Conservation (phyloP, 2,113 vertebrate species). For the Heterotilapia buettikoferi region DNA sequence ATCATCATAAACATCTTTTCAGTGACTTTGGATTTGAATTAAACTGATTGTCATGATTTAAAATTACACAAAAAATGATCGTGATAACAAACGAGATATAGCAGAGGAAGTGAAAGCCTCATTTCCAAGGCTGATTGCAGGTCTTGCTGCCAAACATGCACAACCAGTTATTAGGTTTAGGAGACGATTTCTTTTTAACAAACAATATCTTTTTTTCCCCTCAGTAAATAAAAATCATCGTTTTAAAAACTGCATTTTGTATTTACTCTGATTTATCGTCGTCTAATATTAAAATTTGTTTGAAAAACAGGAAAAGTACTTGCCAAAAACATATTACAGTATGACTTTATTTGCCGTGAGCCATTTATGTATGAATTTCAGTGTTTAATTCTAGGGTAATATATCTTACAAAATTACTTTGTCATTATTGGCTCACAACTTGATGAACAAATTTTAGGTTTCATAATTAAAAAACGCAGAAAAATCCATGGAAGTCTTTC, state of each 20-base stretch:
- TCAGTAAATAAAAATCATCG: neutral
- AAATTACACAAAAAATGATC: neutral
- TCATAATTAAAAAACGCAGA: neutral
- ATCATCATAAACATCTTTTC: neutral
- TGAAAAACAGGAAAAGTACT: neutral
- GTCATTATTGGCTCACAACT: neutral
- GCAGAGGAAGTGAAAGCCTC: neutral
- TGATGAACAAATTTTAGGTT: neutral
- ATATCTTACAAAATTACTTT: neutral
- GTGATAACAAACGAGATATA: neutral
- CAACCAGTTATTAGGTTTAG: neutral
- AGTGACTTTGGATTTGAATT: neutral
- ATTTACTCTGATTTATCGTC: neutral
- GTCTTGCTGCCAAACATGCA: neutral
- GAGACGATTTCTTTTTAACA: neutral
- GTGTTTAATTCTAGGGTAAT: neutral
- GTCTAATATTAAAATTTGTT: neutral
- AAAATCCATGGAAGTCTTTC: neutral
- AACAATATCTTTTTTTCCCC: neutral
- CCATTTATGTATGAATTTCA: neutral
- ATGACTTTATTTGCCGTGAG: neutral
- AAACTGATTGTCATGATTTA: neutral
- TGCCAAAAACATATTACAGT: neutral
- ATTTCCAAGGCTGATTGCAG: neutral
- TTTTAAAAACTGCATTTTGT: neutral